Conservation (phyloP, 2,113 vertebrate genomes). For the Oreochromis spilurus region DNA sequence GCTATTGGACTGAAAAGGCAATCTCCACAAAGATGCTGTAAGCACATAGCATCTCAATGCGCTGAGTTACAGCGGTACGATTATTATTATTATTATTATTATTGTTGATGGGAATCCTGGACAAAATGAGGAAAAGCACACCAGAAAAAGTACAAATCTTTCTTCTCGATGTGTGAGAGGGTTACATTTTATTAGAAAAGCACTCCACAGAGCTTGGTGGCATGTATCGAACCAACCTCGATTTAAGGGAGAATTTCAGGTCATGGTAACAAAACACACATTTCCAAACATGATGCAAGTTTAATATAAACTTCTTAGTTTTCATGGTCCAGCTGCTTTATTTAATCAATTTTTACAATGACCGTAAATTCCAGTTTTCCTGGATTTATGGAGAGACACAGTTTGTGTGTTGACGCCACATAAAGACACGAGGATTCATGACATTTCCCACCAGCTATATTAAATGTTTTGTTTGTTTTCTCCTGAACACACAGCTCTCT, state of each 20-base stretch:
- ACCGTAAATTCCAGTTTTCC: not conserved
- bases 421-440: constrained; percentile 14
- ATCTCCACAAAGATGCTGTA: not conserved
- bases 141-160: not conserved
- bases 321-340: not conserved
- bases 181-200: constrained; percentile 17
- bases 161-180: not conserved
- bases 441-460: not conserved
- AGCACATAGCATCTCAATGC: not conserved
- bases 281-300: not conserved
- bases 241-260: constrained; percentile 2
- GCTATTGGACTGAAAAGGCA: not conserved
- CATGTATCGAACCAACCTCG: constrained; percentile 11
- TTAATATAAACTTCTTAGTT: not conserved
- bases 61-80: not conserved
- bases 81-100: accelerated
- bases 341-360: constrained; percentile 50
- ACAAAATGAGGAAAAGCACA: not conserved
- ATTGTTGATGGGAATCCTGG: not conserved
- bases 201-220: not conserved
- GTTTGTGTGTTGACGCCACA: not conserved
- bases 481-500: constrained; percentile 13
- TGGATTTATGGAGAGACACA: not conserved
- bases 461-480: constrained; percentile 37
- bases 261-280: not conserved